Conservation (phyloP, 2,888 invertebrate species). For the Ichneumoninae sp. region DNA sequence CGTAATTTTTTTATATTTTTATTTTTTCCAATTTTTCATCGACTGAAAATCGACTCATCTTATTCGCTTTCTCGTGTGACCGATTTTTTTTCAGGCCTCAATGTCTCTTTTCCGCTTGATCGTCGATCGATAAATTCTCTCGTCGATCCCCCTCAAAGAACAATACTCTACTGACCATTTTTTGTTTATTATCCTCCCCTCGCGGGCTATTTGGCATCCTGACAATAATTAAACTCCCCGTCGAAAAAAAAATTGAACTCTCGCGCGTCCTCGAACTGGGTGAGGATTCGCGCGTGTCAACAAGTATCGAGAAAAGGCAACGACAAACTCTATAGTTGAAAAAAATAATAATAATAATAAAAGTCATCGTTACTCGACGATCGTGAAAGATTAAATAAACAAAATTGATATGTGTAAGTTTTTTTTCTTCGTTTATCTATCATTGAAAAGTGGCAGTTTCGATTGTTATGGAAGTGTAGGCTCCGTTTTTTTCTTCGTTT, state of each 20-base stretch:
- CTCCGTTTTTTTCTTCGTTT: constrained; percentile 21
- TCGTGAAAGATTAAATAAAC: constrained; percentile 19
- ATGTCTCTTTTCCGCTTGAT: constrained; percentile 31
- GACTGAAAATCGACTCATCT: neutral
- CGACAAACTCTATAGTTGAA: constrained; percentile 24
- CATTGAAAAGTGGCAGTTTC: constrained; percentile 62
- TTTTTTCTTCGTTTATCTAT: constrained; percentile 31
- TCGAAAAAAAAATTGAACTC: constrained; percentile 14
- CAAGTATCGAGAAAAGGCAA: constrained; percentile 27
- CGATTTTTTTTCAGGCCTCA: neutral
- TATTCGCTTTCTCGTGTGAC: neutral
- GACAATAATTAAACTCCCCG: constrained; percentile 25
- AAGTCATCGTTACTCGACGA: constrained; percentile 22
- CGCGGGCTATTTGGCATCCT: constrained; percentile 47
- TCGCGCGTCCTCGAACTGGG: neutral
- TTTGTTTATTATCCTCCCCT: constrained; percentile 5
- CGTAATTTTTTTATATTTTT: neutral
- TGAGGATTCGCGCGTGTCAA: neutral
- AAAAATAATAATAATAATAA: neutral
- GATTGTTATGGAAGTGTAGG: constrained; percentile 51
- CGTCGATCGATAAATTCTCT: neutral
- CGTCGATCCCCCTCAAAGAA: constrained; percentile 5
- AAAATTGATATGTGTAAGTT: constrained; percentile 61
- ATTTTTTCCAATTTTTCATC: neutral
- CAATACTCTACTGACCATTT: constrained; percentile 24